A percentile compares a stretch with the other conserved stretches of the same genome.
These are phyloP conservation scores for Sarcophaga carnaria DNA, from an alignment of 2,888 invertebrate genomes.

Conservation along the genomic window DNA sequence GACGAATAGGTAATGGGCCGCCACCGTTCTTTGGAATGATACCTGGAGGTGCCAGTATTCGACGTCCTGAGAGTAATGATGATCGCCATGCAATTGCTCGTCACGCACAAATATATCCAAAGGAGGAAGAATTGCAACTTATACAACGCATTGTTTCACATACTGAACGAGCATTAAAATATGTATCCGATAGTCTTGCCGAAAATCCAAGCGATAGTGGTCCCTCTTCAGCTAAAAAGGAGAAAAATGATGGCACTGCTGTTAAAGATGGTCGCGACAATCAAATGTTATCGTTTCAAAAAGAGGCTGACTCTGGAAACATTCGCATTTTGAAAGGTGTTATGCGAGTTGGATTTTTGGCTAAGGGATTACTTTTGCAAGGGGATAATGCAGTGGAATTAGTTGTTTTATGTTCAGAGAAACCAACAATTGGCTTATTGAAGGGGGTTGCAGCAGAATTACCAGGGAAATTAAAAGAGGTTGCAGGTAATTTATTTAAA, in stretches of 20 bases:
- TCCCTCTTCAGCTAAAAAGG: constrained; percentile 74
- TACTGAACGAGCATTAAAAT: constrained; percentile 96
- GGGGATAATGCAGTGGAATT: constrained; percentile 95
- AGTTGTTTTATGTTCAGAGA: constrained; percentile 96
- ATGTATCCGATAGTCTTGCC: constrained; percentile 94
- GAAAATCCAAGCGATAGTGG: constrained; percentile 82
- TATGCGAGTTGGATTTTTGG: constrained; percentile 96
- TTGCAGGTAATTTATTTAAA: constrained; percentile 84
- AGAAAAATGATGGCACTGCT: constrained; percentile 82
- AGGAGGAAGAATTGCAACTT: constrained; percentile 92
- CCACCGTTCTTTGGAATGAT: constrained; percentile 84
- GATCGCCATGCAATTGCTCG: constrained; percentile 97
- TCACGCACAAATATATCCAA: constrained; percentile 96
- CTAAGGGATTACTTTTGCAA: constrained; percentile 92
- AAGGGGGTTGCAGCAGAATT: constrained; percentile 93
- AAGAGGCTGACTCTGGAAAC: constrained; percentile 84
- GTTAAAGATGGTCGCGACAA: constrained; percentile 89
- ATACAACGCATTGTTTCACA: constrained; percentile 96
- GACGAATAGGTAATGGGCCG: constrained; percentile 81
- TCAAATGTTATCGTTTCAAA: constrained; percentile 89
- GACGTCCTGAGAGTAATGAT: constrained; percentile 95
- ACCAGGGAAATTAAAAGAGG: constrained; percentile 89
- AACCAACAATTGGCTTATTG: constrained; percentile 93
- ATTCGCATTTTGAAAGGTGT: constrained; percentile 95
- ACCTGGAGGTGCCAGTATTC: constrained; percentile 82